phyloP scores from a whole-genome alignment of 37 sponge, comb jelly and placozoan genomes.

The Ianthella basta region DNA sequence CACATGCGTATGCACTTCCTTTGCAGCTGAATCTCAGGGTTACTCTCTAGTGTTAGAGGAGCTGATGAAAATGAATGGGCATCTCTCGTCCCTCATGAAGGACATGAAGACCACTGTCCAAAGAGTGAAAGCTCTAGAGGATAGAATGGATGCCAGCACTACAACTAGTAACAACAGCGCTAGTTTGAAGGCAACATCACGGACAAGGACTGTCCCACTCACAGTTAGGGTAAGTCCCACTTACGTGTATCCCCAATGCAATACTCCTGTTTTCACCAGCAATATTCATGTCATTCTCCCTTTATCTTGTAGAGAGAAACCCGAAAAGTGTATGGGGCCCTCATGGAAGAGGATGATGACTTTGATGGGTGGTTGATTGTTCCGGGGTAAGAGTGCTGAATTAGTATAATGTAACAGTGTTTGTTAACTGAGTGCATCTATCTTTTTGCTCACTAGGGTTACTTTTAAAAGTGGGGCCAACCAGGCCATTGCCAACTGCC shows the following conservation, averaged over 20 bases:
- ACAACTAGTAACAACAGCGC: no score
- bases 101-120: no score
- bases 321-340: slow-evolving; percentile 25
- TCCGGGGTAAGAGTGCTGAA: slow-evolving; percentile 15
- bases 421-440: not conserved
- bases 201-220: slow-evolving; percentile 8
- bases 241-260: not conserved
- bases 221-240: slow-evolving; percentile 11
- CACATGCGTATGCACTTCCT: no score
- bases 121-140: no score
- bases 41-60: no score
- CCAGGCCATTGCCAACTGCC: not conserved
- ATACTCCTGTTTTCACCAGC: not conserved
- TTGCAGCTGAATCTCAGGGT: no score
- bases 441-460: not conserved
- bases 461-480: not conserved
- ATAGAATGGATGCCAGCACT: no score
- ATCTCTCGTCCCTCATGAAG: no score
- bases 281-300: not conserved
- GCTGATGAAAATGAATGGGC: no score
- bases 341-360: slow-evolving; percentile 42
- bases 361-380: slow-evolving; percentile 42
- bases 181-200: no score
- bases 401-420: not conserved
- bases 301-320: slow-evolving; percentile 31